A percentile compares a stretch with the other conserved stretches of the same genome.
Evolutionary conservation across 1,140 invertebrate species (phyloP).

Genomic region (Hesperophylax magnus): DNA sequence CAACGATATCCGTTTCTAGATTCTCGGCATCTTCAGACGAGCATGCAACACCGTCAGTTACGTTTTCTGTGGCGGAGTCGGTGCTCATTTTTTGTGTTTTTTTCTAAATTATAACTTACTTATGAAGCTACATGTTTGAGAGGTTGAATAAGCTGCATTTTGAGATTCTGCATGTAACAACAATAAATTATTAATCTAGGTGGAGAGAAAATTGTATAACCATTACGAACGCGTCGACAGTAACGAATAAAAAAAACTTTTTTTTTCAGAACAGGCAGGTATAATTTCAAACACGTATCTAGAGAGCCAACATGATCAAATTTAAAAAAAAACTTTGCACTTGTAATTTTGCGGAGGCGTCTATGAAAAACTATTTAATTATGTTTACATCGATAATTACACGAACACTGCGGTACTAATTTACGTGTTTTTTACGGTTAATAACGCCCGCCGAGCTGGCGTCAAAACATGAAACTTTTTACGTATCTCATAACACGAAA

Average conservation of each 20-base stretch:
- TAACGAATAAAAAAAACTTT: no score
- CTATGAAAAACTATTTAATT: not conserved
- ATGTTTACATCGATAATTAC: not conserved
- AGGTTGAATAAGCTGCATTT: no score
- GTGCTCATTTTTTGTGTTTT: constrained; percentile 23
- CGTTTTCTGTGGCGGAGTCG: constrained; percentile 13
- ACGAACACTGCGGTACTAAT: not conserved
- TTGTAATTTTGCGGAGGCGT: no score
- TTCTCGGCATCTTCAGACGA: constrained; percentile 7
- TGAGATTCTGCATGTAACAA: no score
- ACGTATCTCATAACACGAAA: not conserved
- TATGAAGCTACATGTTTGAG: no score
- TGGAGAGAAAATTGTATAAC: no score
- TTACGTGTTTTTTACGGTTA: not conserved
- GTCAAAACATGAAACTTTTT: constrained; percentile 19
- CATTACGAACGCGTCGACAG: no score
- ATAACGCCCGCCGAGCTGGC: not conserved
- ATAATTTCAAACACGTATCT: no score
- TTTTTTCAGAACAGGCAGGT: no score
- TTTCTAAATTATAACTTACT: not conserved
- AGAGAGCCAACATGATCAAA: no score
- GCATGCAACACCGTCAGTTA: constrained; percentile 12
- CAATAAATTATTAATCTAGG: no score
- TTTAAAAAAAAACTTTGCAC: no score
- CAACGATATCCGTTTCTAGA: not conserved